These are phyloP conservation scores for Camponotus vicinus DNA, from an alignment of 1,140 invertebrate species.

Conservation along the genomic window DNA sequence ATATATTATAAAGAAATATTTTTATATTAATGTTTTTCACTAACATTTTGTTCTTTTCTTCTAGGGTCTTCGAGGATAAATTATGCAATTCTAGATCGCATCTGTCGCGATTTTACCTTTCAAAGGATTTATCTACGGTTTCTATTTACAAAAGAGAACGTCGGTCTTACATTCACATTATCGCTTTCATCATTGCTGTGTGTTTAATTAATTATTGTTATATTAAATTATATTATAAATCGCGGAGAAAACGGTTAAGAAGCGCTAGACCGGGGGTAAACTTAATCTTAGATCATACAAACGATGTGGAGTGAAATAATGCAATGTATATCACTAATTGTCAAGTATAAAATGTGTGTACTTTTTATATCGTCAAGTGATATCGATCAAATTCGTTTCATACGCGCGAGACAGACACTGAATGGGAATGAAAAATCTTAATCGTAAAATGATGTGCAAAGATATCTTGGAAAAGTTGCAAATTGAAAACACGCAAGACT, in stretches of 20 bases:
- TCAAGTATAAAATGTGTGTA: slow-evolving; percentile 75
- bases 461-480: not conserved
- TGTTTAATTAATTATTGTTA: slow-evolving; percentile 21
- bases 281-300: slow-evolving; percentile 68
- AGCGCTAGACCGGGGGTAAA: slow-evolving; percentile 31
- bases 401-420: slow-evolving; percentile 57
- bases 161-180: not conserved
- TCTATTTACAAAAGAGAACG: slow-evolving; percentile 55
- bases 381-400: slow-evolving; percentile 40
- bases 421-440: slow-evolving; percentile 19
- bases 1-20: not conserved
- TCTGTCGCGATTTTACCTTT: not conserved
- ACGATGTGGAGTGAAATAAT: slow-evolving; percentile 34
- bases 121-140: slow-evolving; percentile 27
- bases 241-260: slow-evolving; percentile 1
- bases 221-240: slow-evolving; percentile 37
- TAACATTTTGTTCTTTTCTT: not conserved
- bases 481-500: not conserved
- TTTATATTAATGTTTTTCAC: not conserved
- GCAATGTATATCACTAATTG: slow-evolving; percentile 63
- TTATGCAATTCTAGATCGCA: slow-evolving; percentile 24
- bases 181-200: slow-evolving; percentile 27
- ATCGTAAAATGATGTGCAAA: not conserved
- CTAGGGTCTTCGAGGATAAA: not conserved
- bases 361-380: slow-evolving; percentile 24